Percentiles rank a stretch among this genome's conserved stretches.
These are phyloP conservation scores for Carlito syrichta DNA, from an alignment of 2,113 vertebrate species.

Conservation along the genomic window DNA sequence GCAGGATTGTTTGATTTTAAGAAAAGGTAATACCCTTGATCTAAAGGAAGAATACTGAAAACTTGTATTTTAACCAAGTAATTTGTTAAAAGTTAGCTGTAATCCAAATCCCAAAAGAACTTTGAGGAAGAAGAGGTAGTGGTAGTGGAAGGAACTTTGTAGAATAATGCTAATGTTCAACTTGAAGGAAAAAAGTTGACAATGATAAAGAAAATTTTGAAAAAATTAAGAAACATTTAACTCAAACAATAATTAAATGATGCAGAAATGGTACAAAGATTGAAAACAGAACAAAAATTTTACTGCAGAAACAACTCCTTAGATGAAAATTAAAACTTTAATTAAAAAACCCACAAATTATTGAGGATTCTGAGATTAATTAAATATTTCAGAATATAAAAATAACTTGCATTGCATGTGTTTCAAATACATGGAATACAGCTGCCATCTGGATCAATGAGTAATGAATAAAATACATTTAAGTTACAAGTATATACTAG, in stretches of 20 bases:
- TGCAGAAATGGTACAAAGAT: neutral
- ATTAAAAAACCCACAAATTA: neutral
- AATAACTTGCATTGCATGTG: neutral
- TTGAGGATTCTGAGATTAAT: neutral
- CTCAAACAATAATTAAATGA: neutral
- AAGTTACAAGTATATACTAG: neutral
- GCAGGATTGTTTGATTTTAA: neutral
- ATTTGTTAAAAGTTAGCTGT: neutral
- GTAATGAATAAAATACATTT: neutral
- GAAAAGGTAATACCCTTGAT: neutral
- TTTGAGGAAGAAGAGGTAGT: rapidly evolving
- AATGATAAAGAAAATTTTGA: neutral
- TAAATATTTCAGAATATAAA: neutral
- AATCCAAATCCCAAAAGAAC: neutral
- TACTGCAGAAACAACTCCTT: neutral
- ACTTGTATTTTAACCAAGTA: neutral
- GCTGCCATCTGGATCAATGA: neutral
- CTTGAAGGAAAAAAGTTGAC: neutral
- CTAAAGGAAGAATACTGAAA: neutral
- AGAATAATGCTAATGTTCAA: neutral
- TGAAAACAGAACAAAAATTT: neutral
- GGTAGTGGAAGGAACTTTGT: neutral
- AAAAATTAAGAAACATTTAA: neutral
- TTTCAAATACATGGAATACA: neutral
- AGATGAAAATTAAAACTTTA: neutral